Evolutionary conservation across 2,113 vertebrate species (phyloP).

Genomic region (Perognathus longimembris): DNA sequence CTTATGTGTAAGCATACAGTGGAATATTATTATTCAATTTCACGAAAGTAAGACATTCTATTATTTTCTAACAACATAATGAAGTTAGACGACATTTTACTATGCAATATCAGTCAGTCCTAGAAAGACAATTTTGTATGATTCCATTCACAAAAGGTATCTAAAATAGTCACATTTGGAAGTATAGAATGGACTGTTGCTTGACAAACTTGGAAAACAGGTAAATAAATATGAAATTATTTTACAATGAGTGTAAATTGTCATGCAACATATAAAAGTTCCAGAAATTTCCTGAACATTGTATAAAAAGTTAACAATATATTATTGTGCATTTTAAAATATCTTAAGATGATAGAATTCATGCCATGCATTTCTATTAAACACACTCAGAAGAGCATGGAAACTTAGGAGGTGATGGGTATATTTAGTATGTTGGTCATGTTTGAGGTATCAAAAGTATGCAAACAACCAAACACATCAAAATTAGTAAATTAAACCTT

Average conservation of each 20-base stretch:
- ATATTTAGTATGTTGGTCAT: background rate
- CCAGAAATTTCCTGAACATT: background rate
- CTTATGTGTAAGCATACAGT: background rate
- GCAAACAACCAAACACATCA: background rate
- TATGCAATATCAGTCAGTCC: background rate
- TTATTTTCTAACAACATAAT: background rate
- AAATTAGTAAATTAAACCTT: background rate
- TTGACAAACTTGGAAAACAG: background rate
- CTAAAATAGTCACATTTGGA: background rate
- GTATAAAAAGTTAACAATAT: background rate
- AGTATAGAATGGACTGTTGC: background rate
- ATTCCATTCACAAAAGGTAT: no score
- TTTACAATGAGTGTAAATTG: background rate
- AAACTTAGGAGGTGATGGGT: background rate
- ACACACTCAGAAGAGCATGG: background rate
- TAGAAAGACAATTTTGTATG: background rate
- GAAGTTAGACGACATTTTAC: background rate
- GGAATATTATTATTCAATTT: background rate
- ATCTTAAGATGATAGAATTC: background rate
- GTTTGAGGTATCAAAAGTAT: background rate
- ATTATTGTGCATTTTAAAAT: background rate
- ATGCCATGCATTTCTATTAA: background rate
- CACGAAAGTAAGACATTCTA: background rate
- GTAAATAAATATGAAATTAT: background rate
- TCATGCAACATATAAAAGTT: background rate